Percentiles rank a stretch among this genome's conserved stretches.
phyloP scores from a whole-genome alignment of 92 coral and sea anemone genomes.

The Blastomussa wellsi region DNA sequence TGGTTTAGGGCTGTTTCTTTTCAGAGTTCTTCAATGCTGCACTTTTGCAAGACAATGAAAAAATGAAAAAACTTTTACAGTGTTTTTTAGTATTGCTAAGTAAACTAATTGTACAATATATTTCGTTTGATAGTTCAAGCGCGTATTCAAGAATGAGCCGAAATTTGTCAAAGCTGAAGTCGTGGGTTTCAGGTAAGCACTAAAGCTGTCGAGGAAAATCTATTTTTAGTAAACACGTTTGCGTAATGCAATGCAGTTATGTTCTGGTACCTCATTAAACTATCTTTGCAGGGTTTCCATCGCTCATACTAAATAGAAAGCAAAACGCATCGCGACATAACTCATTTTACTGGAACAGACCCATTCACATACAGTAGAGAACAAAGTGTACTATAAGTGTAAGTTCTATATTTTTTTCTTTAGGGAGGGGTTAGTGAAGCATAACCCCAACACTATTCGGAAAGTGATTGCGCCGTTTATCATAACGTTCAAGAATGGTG shows the following conservation, averaged over 20 bases:
- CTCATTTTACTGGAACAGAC: too few relatives aligned
- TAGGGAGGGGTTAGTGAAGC: constrained; percentile 83
- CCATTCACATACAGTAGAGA: too few relatives aligned
- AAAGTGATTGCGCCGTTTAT: constrained; percentile 90
- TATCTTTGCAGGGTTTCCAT: too few relatives aligned
- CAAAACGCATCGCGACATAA: too few relatives aligned
- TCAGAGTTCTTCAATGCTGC: not conserved
- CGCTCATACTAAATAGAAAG: too few relatives aligned
- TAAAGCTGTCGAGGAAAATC: not conserved
- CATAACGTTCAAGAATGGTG: constrained; percentile 71
- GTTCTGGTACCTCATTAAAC: too few relatives aligned
- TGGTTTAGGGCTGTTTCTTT: too few relatives aligned
- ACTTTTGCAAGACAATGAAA: not conserved
- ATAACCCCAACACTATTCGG: constrained; percentile 83
- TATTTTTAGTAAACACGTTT: too few relatives aligned
- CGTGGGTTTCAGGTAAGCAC: constrained; percentile 84
- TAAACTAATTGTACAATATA: not conserved
- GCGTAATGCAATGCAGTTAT: too few relatives aligned
- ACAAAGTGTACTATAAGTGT: too few relatives aligned
- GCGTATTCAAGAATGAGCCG: constrained; percentile 72
- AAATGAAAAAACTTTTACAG: not conserved
- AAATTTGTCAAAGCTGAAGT: constrained; percentile 79
- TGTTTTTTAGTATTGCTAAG: not conserved
- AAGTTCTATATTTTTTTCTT: not conserved
- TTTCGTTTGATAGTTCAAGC: constrained; percentile 56